These are phyloP conservation scores for Andrena chrysosceles DNA, from an alignment of 2,888 invertebrate species.

Conservation along the genomic window DNA sequence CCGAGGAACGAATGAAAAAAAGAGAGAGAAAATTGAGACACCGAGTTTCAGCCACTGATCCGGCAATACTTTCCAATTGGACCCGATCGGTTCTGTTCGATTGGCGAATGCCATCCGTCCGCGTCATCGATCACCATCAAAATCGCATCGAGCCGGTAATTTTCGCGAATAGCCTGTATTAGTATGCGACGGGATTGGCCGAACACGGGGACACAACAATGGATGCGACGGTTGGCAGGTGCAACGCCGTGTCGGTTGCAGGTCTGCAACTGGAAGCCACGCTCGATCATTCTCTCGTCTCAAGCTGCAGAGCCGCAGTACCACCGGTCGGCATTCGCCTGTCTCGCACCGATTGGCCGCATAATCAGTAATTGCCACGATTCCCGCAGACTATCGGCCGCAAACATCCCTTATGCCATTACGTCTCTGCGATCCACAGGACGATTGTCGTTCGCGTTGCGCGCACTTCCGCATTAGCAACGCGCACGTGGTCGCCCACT, in stretches of 20 bases:
- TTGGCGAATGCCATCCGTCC: background rate
- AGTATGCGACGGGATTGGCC: conserved; percentile 27
- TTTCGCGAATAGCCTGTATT: conserved; percentile 50
- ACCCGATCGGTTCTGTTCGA: background rate
- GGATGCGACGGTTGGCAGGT: conserved; percentile 62
- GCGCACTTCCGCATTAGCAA: background rate
- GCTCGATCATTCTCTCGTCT: conserved; percentile 70
- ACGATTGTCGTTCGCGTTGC: conserved; percentile 15
- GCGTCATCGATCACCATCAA: conserved; percentile 54
- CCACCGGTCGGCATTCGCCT: conserved; percentile 47
- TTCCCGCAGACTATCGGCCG: conserved; percentile 61
- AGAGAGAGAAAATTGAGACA: background rate
- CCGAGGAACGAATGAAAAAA: background rate
- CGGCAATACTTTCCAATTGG: background rate
- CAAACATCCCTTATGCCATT: conserved; percentile 66
- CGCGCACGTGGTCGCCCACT: background rate
- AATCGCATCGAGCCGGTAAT: conserved; percentile 48
- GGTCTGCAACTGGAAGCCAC: conserved; percentile 51
- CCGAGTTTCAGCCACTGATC: background rate
- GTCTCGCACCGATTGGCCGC: conserved; percentile 73
- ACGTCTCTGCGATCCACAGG: conserved; percentile 30
- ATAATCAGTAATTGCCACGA: conserved; percentile 76
- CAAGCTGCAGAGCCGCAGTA: conserved; percentile 54
- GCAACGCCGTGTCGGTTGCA: conserved; percentile 58
- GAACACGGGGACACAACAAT: conserved; percentile 44